Evolutionary conservation across 2,113 vertebrate species (phyloP).

Genomic region (Gnathonemus longibarbis): DNA sequence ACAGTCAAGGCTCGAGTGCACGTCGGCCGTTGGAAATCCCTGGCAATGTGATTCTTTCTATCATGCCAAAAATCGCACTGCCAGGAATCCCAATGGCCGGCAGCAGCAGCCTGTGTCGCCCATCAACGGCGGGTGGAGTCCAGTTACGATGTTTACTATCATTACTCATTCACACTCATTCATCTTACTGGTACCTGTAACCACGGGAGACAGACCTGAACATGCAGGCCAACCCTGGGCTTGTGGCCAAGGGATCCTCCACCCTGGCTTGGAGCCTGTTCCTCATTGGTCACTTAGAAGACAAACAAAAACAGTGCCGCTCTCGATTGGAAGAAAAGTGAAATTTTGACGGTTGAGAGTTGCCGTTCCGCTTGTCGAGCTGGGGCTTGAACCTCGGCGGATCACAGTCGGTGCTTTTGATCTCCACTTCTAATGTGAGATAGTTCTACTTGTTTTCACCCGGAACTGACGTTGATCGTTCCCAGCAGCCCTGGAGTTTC

Average conservation of each 20-base stretch:
- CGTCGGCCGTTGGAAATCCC: constrained; percentile 66
- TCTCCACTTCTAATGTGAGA: background rate
- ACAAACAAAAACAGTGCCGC: background rate
- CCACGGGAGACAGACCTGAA: background rate
- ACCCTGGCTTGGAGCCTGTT: background rate
- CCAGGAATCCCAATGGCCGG: constrained; percentile 64
- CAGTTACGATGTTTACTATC: background rate
- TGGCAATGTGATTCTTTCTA: constrained; percentile 71
- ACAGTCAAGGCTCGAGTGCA: constrained; percentile 21
- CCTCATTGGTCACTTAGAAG: background rate
- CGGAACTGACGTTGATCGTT: background rate
- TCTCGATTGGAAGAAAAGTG: background rate
- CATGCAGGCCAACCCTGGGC: background rate
- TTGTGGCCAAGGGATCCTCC: background rate
- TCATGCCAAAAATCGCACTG: constrained; percentile 62
- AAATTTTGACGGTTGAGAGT: background rate
- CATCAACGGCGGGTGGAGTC: background rate
- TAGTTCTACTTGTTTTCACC: background rate
- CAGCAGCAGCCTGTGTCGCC: constrained; percentile 13
- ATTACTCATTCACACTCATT: constrained; percentile 10
- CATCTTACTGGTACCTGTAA: background rate
- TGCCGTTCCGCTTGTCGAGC: background rate
- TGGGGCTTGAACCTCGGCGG: background rate
- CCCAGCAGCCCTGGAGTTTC: background rate
- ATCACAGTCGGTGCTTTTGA: background rate